These are phyloP conservation scores for Chromoteleia sp. DNA, from an alignment of 2,888 invertebrate species.

Conservation along the genomic window DNA sequence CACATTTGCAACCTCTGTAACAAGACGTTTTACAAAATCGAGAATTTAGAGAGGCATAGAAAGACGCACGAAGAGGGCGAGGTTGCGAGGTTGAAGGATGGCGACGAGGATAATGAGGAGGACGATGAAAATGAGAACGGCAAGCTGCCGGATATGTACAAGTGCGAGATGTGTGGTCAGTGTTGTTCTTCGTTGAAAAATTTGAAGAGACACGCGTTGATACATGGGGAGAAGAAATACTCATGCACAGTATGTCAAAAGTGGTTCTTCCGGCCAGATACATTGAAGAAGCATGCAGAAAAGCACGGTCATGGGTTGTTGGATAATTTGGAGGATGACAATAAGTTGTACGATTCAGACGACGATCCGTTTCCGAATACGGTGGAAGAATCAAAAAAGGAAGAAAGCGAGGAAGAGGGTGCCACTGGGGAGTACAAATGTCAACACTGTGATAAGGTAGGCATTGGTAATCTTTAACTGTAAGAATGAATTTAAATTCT, in stretches of 20 bases:
- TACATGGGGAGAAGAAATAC: constrained; percentile 84
- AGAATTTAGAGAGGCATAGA: constrained; percentile 80
- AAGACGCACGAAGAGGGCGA: constrained; percentile 41
- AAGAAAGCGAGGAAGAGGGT: constrained; percentile 76
- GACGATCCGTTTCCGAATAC: constrained; percentile 76
- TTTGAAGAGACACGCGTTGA: constrained; percentile 80
- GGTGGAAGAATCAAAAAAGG: constrained; percentile 69
- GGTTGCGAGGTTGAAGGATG: constrained; percentile 28
- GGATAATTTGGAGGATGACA: constrained; percentile 81
- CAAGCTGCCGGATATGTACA: constrained; percentile 80
- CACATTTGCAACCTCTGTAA: constrained; percentile 79
- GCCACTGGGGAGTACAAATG: constrained; percentile 81
- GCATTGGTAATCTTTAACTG: neutral
- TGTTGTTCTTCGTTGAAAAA: constrained; percentile 82
- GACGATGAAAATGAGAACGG: constrained; percentile 73
- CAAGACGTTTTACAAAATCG: constrained; percentile 80
- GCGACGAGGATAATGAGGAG: constrained; percentile 68
- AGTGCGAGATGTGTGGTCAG: constrained; percentile 81
- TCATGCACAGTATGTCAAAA: constrained; percentile 83
- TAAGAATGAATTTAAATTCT: too few species aligned
- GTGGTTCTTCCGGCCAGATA: constrained; percentile 83
- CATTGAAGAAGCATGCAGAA: constrained; percentile 83
- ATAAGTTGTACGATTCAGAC: constrained; percentile 82
- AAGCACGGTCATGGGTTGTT: constrained; percentile 82
- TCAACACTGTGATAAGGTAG: constrained; percentile 82